Conservation (phyloP, 2,113 vertebrate species). For the Romanogobio albipinnatus region DNA sequence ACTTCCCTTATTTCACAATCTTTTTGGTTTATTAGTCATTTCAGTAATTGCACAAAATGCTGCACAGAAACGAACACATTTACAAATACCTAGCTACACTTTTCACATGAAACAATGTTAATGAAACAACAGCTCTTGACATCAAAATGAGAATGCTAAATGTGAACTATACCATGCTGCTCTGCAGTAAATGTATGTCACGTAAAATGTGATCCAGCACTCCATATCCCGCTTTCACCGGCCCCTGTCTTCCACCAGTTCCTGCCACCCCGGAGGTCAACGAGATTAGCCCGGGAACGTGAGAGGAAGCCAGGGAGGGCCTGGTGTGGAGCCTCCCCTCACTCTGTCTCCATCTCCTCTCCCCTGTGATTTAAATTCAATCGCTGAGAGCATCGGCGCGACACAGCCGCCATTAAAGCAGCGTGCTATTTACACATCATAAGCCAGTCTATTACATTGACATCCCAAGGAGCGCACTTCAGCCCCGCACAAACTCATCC, state of each 20-base stretch:
- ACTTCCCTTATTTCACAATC: too few relatives aligned
- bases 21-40: not conserved
- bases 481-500: slow-evolving; percentile 56
- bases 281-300: slow-evolving; percentile 60
- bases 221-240: not conserved
- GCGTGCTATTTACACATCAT: slow-evolving; percentile 80
- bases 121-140: not conserved
- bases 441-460: slow-evolving; percentile 80
- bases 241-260: slow-evolving; percentile 48
- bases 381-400: slow-evolving; percentile 63
- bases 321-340: slow-evolving; percentile 8
- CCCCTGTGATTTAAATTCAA: slow-evolving; percentile 79
- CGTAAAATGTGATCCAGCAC: slow-evolving; percentile 29
- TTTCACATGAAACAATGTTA: not conserved
- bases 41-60: not conserved
- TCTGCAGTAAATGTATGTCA: slow-evolving; percentile 17
- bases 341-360: slow-evolving; percentile 40
- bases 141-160: not conserved
- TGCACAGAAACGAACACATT: not conserved
- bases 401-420: slow-evolving; percentile 71
- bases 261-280: slow-evolving; percentile 62
- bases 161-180: not conserved
- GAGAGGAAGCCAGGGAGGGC: slow-evolving; percentile 47
- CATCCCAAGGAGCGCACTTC: slow-evolving; percentile 71
- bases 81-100: not conserved